These are phyloP conservation scores for Cerastoderma edule DNA, from an alignment of 2,888 invertebrate genomes.

Conservation along the genomic window DNA sequence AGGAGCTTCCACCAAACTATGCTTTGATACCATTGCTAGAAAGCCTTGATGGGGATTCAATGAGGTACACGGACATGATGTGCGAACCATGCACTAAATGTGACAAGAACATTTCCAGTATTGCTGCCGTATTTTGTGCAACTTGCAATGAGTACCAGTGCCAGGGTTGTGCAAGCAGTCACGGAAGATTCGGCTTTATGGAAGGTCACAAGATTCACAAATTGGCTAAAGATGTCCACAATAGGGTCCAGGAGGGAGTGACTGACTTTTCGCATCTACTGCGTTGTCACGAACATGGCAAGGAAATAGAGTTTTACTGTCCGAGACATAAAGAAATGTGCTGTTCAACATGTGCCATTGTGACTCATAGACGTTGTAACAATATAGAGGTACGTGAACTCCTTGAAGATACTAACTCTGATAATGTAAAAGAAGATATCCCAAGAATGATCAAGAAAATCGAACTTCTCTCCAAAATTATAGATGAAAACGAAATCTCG, in stretches of 20 bases:
- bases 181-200: neutral
- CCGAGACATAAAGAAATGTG: neutral
- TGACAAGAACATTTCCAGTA: neutral
- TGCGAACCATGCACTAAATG: neutral
- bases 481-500: neutral
- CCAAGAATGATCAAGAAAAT: neutral
- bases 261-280: neutral
- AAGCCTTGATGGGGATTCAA: neutral
- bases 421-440: neutral
- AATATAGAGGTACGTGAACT: neutral
- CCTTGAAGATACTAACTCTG: neutral
- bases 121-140: neutral
- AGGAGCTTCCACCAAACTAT: neutral
- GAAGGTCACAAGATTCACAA: neutral
- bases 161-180: neutral
- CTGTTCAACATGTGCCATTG: constrained; percentile 9
- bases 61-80: neutral
- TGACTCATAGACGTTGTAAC: constrained; percentile 9
- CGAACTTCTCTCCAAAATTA: neutral
- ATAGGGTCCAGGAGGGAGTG: neutral
- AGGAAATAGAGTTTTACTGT: constrained; percentile 4
- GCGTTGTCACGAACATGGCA: neutral
- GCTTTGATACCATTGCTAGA: neutral
- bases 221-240: neutral
- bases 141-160: neutral